phyloP scores from a whole-genome alignment of 1,140 invertebrate genomes.

The Oryzaephilus surinamensis region DNA sequence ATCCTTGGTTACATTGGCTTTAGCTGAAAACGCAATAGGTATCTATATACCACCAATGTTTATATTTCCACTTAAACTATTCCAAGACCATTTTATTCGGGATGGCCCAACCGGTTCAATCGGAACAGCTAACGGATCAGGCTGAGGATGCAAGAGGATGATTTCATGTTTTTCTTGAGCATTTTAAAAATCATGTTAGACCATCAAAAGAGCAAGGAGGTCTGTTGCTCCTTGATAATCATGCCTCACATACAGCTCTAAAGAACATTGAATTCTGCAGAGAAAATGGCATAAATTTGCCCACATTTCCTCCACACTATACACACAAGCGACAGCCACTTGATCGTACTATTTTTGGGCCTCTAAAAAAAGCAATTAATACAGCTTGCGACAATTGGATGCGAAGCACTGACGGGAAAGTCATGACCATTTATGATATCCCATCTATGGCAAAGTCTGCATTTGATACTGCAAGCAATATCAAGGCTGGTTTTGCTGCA shows the following conservation, averaged over 20 bases:
- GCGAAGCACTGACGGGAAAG: slow-evolving; percentile 36
- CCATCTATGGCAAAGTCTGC: slow-evolving; percentile 32
- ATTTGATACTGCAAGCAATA: slow-evolving; percentile 35
- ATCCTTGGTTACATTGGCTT: slow-evolving; percentile 34
- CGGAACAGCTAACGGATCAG: slow-evolving; percentile 32
- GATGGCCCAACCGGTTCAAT: slow-evolving; percentile 3
- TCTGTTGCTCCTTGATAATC: slow-evolving; percentile 19
- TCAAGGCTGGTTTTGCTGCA: slow-evolving; percentile 36
- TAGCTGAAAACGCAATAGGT: slow-evolving; percentile 18
- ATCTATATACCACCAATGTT: slow-evolving; percentile 5
- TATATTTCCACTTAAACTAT: slow-evolving; percentile 1
- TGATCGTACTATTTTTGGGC: slow-evolving; percentile 33
- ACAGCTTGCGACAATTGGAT: slow-evolving; percentile 36
- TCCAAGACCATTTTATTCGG: slow-evolving; percentile 1
- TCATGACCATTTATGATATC: slow-evolving; percentile 41
- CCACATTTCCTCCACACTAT: slow-evolving; percentile 34
- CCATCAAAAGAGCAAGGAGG: slow-evolving; percentile 26
- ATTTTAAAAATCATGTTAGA: slow-evolving; percentile 30
- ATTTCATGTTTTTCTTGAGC: slow-evolving; percentile 31
- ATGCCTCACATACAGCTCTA: slow-evolving; percentile 18
- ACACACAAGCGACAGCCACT: slow-evolving; percentile 34
- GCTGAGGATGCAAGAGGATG: slow-evolving; percentile 36
- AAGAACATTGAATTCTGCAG: slow-evolving; percentile 26
- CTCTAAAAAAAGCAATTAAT: slow-evolving; percentile 35
- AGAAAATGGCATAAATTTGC: slow-evolving; percentile 28